Base-by-base conservation (phyloP, 2,888 invertebrate genomes). In the Scaptodrosophila latifasciaeformis region DNA sequence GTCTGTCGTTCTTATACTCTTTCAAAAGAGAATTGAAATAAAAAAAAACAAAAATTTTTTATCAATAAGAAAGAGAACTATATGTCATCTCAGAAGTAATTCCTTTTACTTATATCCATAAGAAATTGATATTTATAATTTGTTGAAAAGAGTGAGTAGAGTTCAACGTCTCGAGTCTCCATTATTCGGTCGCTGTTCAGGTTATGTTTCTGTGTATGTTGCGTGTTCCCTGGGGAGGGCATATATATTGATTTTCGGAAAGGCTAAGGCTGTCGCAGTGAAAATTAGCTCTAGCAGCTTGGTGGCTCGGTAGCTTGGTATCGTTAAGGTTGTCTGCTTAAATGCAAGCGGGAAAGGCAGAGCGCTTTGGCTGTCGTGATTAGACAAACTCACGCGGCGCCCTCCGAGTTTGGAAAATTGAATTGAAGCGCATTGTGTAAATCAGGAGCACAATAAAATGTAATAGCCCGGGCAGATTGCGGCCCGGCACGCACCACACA, bases 361-460 rank as follows among this genome's bases (percentile, higher is more conserved):
- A 27, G 9, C 9, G 5, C 9, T 27, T 27, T 27, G 27, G n/a
- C n/a, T n/a, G n/a, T n/a, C n/a, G n/a, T n/a, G n/a, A n/a, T n/a
- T n/a, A 34, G 34, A 13, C 34, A 12, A 15, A 10, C 12, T 12
- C 34, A 34, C 34, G 34, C 15, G 34, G 34, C 13, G n/a, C n/a
- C n/a, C n/a, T n/a, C n/a, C 34, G 34, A 15, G 7, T 34, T 34
- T 15, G 19, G 15, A 15, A 62, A 72, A 72, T 78, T 78, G 72
- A 78, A 72, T 78, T 68, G 62, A 75, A 68, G 72, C 69, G 66
- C 72, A 64, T 60, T 66, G 76, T 71, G 68, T 75, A 79, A 75
- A 75, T 75, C 75, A 75, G 77, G 67, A 70, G 80, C 70, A 74
- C 75, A 79, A 75, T 75, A 75, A 75, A 75, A 75, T 77, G 68